Conservation (phyloP, 2,797 vertebrate genomes). For the Mareca strepera region DNA sequence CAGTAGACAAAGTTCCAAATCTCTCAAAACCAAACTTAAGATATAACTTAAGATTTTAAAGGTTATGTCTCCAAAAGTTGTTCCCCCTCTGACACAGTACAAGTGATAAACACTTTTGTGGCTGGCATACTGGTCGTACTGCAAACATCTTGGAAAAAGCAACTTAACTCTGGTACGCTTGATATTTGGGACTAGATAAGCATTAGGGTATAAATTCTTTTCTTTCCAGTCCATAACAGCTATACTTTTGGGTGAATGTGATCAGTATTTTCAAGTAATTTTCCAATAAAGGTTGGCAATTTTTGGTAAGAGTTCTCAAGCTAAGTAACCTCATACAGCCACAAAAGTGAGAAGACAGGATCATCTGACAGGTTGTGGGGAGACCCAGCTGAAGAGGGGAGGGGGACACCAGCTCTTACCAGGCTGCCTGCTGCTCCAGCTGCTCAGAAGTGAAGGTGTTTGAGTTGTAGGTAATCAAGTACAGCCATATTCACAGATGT, state of each 20-base stretch:
- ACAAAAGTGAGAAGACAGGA: not conserved
- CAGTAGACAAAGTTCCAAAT: not conserved
- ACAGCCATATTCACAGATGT: not conserved
- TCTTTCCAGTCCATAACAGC: not conserved
- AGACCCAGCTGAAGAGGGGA: not conserved
- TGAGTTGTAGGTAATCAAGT: not conserved
- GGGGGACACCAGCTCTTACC: not conserved
- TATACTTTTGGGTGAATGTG: not conserved
- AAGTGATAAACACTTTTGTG: accelerated
- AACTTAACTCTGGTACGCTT: accelerated
- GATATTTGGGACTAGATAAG: not conserved
- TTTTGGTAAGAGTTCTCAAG: not conserved
- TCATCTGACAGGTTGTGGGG: not conserved
- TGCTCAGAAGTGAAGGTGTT: not conserved
- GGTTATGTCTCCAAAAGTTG: not conserved
- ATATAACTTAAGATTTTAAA: not conserved
- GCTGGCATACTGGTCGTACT: accelerated
- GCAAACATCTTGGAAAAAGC: not conserved
- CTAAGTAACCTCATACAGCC: not conserved
- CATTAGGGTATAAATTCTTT: not conserved
- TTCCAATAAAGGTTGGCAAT: not conserved
- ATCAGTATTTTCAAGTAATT: not conserved
- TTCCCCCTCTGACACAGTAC: accelerated
- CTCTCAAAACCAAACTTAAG: not conserved
- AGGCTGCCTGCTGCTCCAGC: not conserved